phyloP scores from a whole-genome alignment of 2,888 invertebrate species.

The Julus scanicus region DNA sequence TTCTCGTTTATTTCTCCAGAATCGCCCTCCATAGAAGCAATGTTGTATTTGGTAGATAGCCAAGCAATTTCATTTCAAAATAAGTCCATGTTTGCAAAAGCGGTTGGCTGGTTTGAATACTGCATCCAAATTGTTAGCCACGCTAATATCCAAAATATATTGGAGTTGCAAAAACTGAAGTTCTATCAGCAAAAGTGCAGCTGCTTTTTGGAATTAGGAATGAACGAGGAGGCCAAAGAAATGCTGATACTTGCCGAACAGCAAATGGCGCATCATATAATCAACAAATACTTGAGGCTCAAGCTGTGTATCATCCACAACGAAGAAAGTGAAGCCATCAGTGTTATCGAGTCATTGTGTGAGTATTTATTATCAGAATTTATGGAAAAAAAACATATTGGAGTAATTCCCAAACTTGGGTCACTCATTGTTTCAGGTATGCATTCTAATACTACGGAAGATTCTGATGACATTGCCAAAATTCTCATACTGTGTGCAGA shows the following conservation, averaged over 20 bases:
- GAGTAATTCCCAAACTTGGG: no score
- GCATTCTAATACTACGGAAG: not conserved
- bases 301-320: constrained; percentile 13
- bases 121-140: not conserved
- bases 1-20: not conserved
- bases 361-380: no score
- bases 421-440: no score
- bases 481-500: not conserved
- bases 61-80: not conserved
- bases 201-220: constrained; percentile 4
- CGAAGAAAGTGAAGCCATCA: not conserved
- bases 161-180: not conserved
- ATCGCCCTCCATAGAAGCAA: not conserved
- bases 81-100: not conserved
- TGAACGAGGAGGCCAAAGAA: not conserved
- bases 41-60: not conserved
- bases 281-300: constrained; percentile 26
- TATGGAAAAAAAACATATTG: no score
- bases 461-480: constrained; percentile 6
- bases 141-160: not conserved
- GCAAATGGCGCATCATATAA: not conserved
- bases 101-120: not conserved
- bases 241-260: not conserved
- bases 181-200: constrained; percentile 28
- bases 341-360: not conserved